Conservation (phyloP, 1,140 invertebrate species). For the Caenorhabditis brenneri region DNA sequence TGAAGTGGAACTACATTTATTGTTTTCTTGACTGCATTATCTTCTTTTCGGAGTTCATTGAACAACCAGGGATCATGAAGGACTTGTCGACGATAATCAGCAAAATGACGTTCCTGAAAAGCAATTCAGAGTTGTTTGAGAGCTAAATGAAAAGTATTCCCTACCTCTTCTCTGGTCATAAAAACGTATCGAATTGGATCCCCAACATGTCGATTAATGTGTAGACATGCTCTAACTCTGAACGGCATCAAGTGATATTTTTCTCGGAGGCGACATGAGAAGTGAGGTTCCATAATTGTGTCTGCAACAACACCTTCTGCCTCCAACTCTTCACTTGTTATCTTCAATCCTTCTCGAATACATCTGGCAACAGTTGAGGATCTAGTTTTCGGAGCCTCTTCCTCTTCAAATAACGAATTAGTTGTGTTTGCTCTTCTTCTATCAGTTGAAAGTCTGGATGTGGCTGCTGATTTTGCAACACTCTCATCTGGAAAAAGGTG, state of each 20-base stretch:
- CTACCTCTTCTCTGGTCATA: constrained; percentile 39
- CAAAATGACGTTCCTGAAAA: constrained; percentile 20
- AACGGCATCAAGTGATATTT: constrained; percentile 22
- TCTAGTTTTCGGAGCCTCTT: constrained; percentile 8
- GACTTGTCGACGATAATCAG: constrained; percentile 29
- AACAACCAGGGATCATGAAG: constrained; percentile 33
- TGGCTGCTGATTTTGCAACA: not conserved
- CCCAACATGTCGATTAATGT: constrained; percentile 46
- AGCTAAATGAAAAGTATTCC: no score
- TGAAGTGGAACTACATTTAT: constrained; percentile 20
- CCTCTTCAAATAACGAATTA: constrained; percentile 12
- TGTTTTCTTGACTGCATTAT: constrained; percentile 11
- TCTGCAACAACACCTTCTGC: constrained; percentile 40
- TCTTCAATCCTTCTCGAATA: constrained; percentile 37
- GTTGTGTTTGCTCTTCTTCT: constrained; percentile 23
- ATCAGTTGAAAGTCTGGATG: not conserved
- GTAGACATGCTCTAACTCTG: constrained; percentile 26
- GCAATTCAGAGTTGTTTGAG: no score
- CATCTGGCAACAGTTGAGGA: constrained; percentile 46
- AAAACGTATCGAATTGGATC: constrained; percentile 47
- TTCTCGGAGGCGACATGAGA: constrained; percentile 37
- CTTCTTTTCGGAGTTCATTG: constrained; percentile 1
- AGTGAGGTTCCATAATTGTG: constrained; percentile 36
- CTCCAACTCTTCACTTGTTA: constrained; percentile 25
- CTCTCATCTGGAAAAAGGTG: not conserved